Evolutionary conservation across 2,888 invertebrate genomes (phyloP).

Genomic region (Dioctria linearis): DNA sequence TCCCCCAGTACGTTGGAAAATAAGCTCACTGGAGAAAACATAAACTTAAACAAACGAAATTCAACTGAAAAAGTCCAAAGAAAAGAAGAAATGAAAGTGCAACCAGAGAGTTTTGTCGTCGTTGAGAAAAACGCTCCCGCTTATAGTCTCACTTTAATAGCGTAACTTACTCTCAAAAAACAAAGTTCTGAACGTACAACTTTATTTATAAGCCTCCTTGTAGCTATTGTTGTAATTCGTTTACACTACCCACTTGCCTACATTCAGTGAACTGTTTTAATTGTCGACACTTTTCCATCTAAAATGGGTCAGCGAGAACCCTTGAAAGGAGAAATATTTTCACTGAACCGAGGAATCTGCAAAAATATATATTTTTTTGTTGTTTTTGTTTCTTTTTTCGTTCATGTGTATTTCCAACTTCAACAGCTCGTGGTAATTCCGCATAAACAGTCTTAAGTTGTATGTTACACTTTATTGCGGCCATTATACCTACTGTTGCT

Average conservation of each 20-base stretch:
- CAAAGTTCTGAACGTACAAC: conserved; percentile 5
- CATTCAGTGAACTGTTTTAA: conserved; percentile 26
- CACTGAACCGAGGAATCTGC: neutral
- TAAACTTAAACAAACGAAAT: conserved; percentile 42
- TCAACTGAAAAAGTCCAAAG: conserved; percentile 40
- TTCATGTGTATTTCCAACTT: too few relatives aligned
- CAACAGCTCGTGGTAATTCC: too few relatives aligned
- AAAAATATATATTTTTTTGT: too few relatives aligned
- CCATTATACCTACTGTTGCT: too few relatives aligned
- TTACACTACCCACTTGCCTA: conserved; percentile 42
- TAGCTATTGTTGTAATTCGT: conserved; percentile 42
- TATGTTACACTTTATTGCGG: too few relatives aligned
- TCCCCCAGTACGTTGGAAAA: conserved; percentile 22
- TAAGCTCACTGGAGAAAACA: conserved; percentile 24
- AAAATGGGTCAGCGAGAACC: conserved; percentile 24
- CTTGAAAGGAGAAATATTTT: neutral
- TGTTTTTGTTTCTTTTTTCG: too few relatives aligned
- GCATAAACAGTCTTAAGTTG: too few relatives aligned
- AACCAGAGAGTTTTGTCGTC: conserved; percentile 12
- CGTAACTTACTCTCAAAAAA: conserved; percentile 20
- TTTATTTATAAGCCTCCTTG: conserved; percentile 7
- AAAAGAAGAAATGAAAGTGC: conserved; percentile 3
- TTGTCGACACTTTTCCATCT: conserved; percentile 21
- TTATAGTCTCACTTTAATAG: neutral
- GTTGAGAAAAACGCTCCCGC: neutral